Evolutionary conservation across 2,888 invertebrate genomes (phyloP).

Genomic region (Pristionchus maxplancki): DNA sequence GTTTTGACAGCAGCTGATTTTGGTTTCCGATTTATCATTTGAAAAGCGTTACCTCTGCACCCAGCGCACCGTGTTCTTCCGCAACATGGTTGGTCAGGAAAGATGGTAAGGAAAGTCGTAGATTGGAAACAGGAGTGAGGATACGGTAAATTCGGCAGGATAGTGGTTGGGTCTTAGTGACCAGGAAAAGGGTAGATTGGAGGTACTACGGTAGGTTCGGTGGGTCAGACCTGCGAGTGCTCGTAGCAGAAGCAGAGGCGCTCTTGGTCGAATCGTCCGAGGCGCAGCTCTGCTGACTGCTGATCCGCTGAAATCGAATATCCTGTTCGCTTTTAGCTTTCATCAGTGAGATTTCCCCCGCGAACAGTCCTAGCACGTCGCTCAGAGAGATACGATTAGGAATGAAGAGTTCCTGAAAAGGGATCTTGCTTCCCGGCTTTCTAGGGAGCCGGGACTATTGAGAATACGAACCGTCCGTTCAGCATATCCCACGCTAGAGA

Average conservation of each 20-base stretch:
- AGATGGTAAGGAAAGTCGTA: not conserved
- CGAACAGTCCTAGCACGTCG: not conserved
- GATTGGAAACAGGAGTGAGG: not conserved
- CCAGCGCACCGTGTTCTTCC: not conserved
- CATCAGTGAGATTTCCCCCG: not conserved
- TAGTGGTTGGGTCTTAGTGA: too few species aligned
- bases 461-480: too few species aligned
- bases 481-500: too few species aligned
- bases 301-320: constrained; percentile 5
- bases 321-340: too few species aligned
- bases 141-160: too few species aligned
- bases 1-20: not conserved
- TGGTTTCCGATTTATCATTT: not conserved
- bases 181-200: too few species aligned
- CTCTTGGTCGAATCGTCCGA: constrained; percentile 8
- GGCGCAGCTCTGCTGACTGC: not conserved
- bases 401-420: not conserved
- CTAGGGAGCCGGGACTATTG: too few species aligned
- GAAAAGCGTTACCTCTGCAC: not conserved
- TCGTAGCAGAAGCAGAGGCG: not conserved
- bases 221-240: not conserved
- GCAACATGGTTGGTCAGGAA: not conserved
- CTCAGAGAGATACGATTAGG: not conserved
- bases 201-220: not conserved
- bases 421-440: too few species aligned